Conservation (phyloP, 2,113 vertebrate genomes). For the Centropus unirufus region DNA sequence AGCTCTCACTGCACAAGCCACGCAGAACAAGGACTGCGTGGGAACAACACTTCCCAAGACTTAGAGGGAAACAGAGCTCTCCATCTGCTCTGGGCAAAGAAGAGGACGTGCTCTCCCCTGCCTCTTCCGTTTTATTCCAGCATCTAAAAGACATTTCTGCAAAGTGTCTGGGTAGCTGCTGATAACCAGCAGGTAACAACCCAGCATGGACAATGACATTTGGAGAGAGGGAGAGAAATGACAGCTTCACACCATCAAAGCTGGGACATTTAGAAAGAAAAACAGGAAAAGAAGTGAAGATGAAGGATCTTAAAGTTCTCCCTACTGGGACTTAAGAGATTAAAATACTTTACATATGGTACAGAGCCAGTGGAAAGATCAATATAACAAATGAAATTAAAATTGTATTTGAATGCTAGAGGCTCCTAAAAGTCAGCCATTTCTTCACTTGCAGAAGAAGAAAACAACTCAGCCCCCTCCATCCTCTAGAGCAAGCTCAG, state of each 20-base stretch:
- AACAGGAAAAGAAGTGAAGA: constrained; percentile 58
- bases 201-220: constrained; percentile 71
- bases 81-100: constrained; percentile 51
- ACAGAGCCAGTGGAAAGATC: constrained; percentile 2
- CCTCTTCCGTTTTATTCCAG: constrained; percentile 5
- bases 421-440: not conserved
- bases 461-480: not conserved
- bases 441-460: not conserved
- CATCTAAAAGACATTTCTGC: constrained; percentile 63
- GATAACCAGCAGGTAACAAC: constrained; percentile 66
- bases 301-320: constrained; percentile 63
- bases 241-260: constrained; percentile 50
- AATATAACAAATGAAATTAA: constrained; percentile 34
- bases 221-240: constrained; percentile 58
- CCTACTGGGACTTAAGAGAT: constrained; percentile 52
- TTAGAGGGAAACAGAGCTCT: constrained; percentile 5
- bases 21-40: constrained; percentile 20
- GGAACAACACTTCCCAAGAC: not conserved
- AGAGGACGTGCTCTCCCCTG: constrained; percentile 34
- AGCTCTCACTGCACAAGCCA: constrained; percentile 14
- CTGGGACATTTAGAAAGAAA: constrained; percentile 41
- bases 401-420: constrained; percentile 40
- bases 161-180: constrained; percentile 54
- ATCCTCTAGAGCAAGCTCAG: not conserved
- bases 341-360: constrained; percentile 40